A percentile compares a stretch with the other conserved stretches of the same genome.
Evolutionary conservation across 2,113 vertebrate genomes (phyloP).

Genomic region (Leucosticte australis): DNA sequence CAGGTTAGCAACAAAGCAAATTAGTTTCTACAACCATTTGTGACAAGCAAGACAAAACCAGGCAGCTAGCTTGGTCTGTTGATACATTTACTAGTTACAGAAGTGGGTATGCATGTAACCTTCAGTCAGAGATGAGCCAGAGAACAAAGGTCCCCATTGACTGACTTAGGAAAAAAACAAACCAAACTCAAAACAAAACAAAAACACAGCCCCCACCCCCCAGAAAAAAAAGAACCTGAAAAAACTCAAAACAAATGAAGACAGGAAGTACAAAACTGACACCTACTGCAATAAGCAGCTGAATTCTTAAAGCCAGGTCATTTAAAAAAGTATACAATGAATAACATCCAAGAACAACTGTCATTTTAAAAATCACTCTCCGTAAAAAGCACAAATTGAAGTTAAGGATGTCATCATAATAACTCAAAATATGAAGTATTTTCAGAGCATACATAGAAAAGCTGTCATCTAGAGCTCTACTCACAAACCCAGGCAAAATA

Average conservation of each 20-base stretch:
- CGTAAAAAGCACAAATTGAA: background rate
- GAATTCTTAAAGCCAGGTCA: background rate
- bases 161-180: background rate
- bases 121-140: background rate
- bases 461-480: background rate
- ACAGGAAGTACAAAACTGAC: background rate
- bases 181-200: background rate
- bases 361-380: background rate
- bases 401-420: background rate
- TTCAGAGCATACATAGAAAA: background rate
- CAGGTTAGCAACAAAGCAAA: background rate
- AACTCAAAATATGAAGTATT: background rate
- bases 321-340: background rate
- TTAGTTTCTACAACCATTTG: background rate
- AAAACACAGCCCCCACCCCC: fast-evolving
- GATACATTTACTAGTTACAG: background rate
- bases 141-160: background rate
- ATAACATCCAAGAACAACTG: background rate
- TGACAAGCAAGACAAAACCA: background rate
- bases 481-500: background rate
- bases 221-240: background rate
- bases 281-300: background rate
- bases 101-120: background rate
- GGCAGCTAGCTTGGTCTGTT: background rate
- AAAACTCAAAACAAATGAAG: background rate